Base-by-base conservation (phyloP, 2,797 vertebrate species). In the Catamblyrhynchus diadema region DNA sequence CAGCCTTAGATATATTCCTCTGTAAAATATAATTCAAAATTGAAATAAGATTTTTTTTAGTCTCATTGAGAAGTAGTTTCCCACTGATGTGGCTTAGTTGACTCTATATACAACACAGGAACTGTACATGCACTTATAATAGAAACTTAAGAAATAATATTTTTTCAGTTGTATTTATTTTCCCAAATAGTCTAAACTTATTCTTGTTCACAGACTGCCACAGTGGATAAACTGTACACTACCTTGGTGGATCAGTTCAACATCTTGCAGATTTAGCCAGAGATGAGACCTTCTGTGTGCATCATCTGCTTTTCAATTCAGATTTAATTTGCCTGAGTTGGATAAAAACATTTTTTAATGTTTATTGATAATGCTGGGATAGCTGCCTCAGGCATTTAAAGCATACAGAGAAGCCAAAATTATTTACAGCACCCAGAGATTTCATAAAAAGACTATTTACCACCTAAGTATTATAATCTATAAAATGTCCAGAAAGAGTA, bases 1-100 rank as follows among this genome's bases (percentile, higher is more conserved):
- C 88, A 87, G 97, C 96, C 97, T 97, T 86, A 77, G 95, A 92
- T 97, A 59, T 82, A 93, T 96, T 97, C 95, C 95, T 93, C 96
- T 92, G 94, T 96, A 98, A 98, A 96, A 97, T 70, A 91, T 25
- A 65, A 75, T 65, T 83, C 8, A n/a, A 42, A 69, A 41, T 62
- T 10, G 15, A 82, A 96, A 41, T 19, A 30, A 82, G 65, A 71
- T 8, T 15, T 10, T 8, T 12, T 62, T 70, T 25, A 10, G 32
- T 51, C 21, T 74, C 32, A 67, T 41, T 74, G 30, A 91, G 66
- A 81, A 94, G 53, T 71, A 80, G 19, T 51, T 94, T 93, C 79
- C 56, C 56, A 48, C 33, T 88, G 39, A 81, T 22, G 20, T 41
- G 57, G 82, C 37, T 72, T 47, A 65, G 21, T 33, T 73, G 54